Percentiles rank a stretch among this genome's conserved stretches.
These are phyloP conservation scores for Alethe castanea DNA, from an alignment of 2,113 vertebrate species.

Conservation along the genomic window DNA sequence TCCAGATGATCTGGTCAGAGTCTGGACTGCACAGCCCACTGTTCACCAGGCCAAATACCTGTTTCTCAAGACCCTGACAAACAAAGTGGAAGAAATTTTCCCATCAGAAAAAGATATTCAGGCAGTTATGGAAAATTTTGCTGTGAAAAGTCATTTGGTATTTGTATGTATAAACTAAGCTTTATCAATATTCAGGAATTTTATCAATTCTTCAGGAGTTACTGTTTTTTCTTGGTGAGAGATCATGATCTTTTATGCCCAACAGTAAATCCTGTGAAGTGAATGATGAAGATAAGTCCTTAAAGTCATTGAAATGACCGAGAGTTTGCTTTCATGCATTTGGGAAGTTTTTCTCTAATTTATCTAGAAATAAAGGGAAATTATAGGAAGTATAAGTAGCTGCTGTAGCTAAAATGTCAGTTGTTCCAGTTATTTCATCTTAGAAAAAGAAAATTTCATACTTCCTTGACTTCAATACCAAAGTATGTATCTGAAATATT, in stretches of 20 bases:
- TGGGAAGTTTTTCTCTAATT: not conserved
- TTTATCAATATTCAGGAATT: not conserved
- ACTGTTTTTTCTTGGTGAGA: not conserved
- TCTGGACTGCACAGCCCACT: not conserved
- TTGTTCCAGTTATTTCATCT: not conserved
- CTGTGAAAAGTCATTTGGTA: not conserved
- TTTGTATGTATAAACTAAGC: not conserved
- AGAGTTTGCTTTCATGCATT: not conserved
- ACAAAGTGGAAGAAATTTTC: not conserved
- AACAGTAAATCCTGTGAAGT: not conserved
- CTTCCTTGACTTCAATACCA: not conserved
- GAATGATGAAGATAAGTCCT: not conserved
- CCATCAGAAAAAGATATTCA: not conserved
- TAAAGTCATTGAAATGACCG: not conserved
- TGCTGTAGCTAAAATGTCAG: not conserved
- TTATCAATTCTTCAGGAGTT: not conserved
- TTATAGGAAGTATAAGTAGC: not conserved
- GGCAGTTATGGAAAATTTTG: not conserved
- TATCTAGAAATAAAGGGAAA: not conserved
- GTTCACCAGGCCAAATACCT: not conserved
- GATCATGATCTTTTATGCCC: not conserved
- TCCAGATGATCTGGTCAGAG: constrained; percentile 28
- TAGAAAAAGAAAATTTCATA: not conserved
- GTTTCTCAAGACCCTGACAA: not conserved
- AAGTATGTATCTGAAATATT: constrained; percentile 21